Base-by-base conservation (phyloP, 92 coral and sea anemone species). In the Actinernus sp. region DNA sequence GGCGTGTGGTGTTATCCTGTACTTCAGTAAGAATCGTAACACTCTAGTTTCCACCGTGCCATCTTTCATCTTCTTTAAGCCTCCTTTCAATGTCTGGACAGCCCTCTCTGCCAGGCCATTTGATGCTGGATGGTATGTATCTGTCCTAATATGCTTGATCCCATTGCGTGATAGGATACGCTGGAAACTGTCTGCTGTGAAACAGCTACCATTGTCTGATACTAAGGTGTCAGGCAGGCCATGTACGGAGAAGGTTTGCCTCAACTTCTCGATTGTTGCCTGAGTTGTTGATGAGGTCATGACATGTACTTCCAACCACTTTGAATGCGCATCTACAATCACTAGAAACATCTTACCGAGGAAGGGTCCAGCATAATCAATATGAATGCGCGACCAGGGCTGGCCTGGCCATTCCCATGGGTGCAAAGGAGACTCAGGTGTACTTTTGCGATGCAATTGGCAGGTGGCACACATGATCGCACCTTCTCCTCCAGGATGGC, bases 51-150 rank as follows among this genome's bases (percentile, higher is more conserved):
- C 58, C 10, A 85, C 20, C 25, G 64, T 73, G 17, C 74, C 82
- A 9, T 47, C 71, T 55, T 57, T 68, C 87, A 85, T 71, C 63
- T 85, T 76, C 60, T 59, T 55, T 6, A 63, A 33, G 1, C 76
- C 83, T 73, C 74, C 71, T 58, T 66, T 82, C 30, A 74, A 31
- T 4, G 53, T 49, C 47, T 70, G 75, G 29, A 67, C 73, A 0
- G 79, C 79, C 25, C 64, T 46, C 49, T 83, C 85, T n/a, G 68
- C 89, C 19, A 56, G 68, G 22, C 89, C 84, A 41, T 83, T 83
- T 25, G 84, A 83, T 26, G 89, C 74, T 2, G 83, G 77, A 34
- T 58, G 83, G 48, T 74, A 64, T 23, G 78, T 76, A 54, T 63
- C 41, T 20, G 51, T 65, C 50, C 60, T 65, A 54, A 82, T 59